phyloP scores from a whole-genome alignment of 2,888 invertebrate genomes.

The Phengaris arion region DNA sequence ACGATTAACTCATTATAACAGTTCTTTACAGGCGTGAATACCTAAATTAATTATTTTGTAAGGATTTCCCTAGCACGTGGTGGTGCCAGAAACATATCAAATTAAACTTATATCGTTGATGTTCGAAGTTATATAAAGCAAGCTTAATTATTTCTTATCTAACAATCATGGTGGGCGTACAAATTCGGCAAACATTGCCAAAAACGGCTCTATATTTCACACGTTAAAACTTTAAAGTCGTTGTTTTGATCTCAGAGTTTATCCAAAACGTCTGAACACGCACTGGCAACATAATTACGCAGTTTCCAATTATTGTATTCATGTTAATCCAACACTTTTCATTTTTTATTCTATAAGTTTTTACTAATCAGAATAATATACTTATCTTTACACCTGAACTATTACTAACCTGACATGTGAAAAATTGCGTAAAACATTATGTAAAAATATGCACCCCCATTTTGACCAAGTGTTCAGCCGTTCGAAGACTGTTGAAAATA shows the following conservation, averaged over 20 bases:
- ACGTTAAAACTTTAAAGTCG: conserved; percentile 17
- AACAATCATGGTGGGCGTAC: neutral
- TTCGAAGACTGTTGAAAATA: conserved; percentile 17
- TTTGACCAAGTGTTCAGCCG: conserved; percentile 10
- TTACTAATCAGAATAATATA: neutral
- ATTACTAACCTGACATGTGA: neutral
- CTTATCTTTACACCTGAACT: neutral
- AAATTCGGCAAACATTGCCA: neutral
- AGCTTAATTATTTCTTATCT: neutral
- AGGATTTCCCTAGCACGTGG: neutral
- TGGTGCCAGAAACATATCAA: neutral
- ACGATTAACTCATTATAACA: neutral
- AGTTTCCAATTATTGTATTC: neutral
- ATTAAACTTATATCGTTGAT: neutral
- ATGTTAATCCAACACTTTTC: neutral
- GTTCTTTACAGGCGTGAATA: neutral
- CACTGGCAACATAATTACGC: neutral
- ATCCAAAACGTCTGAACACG: conserved; percentile 37
- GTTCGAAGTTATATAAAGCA: neutral
- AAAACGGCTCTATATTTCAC: neutral
- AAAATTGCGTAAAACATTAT: neutral
- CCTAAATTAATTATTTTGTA: neutral
- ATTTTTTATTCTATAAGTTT: neutral
- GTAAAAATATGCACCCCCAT: conserved; percentile 21
- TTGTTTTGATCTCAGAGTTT: conserved; percentile 73